Base-by-base conservation (phyloP, 2,888 invertebrate genomes). In the Sphaeridia pumilis region DNA sequence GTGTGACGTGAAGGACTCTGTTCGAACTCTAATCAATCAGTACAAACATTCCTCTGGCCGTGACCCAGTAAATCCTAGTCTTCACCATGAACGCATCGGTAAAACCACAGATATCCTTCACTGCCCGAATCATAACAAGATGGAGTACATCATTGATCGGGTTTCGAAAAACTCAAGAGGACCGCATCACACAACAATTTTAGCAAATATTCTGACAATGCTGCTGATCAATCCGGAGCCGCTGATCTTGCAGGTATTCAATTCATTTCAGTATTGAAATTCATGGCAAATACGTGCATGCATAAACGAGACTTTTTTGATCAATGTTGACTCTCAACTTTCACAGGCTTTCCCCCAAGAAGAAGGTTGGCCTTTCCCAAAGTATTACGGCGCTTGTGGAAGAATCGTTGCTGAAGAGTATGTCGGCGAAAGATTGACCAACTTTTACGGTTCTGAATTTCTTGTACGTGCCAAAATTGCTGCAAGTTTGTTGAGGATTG, bases 321-420 rank as follows among this genome's bases (percentile, higher is more conserved):
- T n/a, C n/a, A n/a, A n/a, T n/a, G n/a, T n/a, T n/a, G n/a, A n/a
- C n/a, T n/a, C n/a, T n/a, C n/a, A n/a, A n/a, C n/a, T 35, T 49
- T 28, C 57, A 24, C 56, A 74, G 75, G 69, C 74, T 49, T 69
- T 75, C 54, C 62, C 70, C 46, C 65, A 70, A 7, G 65, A 70
- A 24, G 66, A 77, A 56, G 79, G 79, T 1, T 87, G 84, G 83
- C 84, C 84, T 2, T 82, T 87, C 35, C 87, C 88, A 22, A 75
- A 76, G 46, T 85, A 80, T 68, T 77, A 76, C 52, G 89, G 89
- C 25, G 80, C 84, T 1, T 90, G 89, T 70, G 89, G 88, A 1
- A 73, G 86, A 34, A 66, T 83, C 1, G 76, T 82, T 54, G 74
- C 83, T 1, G 81, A 82, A 48, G 81, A 82, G 50, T 74, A 84